Evolutionary conservation across 1,140 invertebrate genomes (phyloP).

Genomic region (Cydia pomonella): DNA sequence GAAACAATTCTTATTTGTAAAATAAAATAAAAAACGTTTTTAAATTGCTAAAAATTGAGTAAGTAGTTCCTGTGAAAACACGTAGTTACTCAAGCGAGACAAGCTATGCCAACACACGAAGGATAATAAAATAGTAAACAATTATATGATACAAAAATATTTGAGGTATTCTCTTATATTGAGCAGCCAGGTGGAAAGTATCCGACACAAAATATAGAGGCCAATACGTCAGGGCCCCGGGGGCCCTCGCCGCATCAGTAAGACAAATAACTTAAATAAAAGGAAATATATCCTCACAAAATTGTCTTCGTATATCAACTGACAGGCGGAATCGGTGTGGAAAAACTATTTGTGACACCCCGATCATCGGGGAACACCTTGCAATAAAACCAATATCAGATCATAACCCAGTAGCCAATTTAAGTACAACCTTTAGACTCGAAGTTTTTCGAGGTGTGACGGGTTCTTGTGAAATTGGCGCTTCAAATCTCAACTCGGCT

Average conservation of each 20-base stretch:
- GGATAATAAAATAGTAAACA: neutral
- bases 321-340: conserved; percentile 45
- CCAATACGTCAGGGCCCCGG: conserved; percentile 18
- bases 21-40: too few species aligned
- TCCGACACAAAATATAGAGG: conserved; percentile 17
- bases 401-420: conserved; percentile 43
- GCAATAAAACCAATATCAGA: conserved; percentile 55
- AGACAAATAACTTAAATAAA: conserved; percentile 33
- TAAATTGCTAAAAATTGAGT: too few species aligned
- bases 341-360: conserved; percentile 60
- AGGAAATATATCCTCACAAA: conserved; percentile 31
- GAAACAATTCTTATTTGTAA: too few species aligned
- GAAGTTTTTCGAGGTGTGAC: neutral
- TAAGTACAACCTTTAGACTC: neutral
- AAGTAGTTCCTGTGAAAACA: too few species aligned
- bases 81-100: neutral
- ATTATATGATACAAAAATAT: conserved; percentile 18
- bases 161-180: conserved; percentile 17
- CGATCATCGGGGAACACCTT: conserved; percentile 48
- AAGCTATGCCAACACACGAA: neutral
- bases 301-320: conserved; percentile 31
- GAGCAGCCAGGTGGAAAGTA: conserved; percentile 26
- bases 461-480: conserved; percentile 22
- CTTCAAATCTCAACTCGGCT: conserved; percentile 46
- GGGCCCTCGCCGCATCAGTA: conserved; percentile 15